A percentile compares a stretch with the other conserved stretches of the same genome.
phyloP scores from a whole-genome alignment of 2,888 invertebrate species.

The Carterocephalus palaemon region DNA sequence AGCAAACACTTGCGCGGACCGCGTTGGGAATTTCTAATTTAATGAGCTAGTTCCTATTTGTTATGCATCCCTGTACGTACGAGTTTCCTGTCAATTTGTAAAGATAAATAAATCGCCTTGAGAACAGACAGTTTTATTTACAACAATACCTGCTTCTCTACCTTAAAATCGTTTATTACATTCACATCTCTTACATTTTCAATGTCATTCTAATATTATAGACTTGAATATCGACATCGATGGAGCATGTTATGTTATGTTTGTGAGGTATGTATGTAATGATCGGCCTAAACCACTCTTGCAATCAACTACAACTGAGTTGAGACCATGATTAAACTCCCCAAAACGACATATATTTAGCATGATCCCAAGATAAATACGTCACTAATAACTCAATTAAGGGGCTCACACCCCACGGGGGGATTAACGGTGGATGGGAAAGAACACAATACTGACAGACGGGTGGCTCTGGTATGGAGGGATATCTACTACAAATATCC shows the following conservation, averaged over 20 bases:
- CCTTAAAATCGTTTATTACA: too few species aligned
- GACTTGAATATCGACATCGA: too few species aligned
- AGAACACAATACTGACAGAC: conserved; percentile 46
- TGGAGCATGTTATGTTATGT: too few species aligned
- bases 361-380: conserved; percentile 59
- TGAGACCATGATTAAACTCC: conserved; percentile 4
- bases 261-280: too few species aligned
- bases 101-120: too few species aligned
- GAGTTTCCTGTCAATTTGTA: too few species aligned
- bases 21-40: conserved; percentile 6
- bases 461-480: conserved; percentile 47
- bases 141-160: too few species aligned
- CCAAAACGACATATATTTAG: conserved; percentile 25
- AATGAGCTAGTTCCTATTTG: conserved; percentile 1
- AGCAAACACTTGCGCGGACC: conserved; percentile 53
- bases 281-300: too few species aligned
- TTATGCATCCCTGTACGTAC: too few species aligned
- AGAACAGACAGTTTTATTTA: too few species aligned
- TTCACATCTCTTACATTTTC: too few species aligned
- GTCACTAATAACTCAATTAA: conserved; percentile 73
- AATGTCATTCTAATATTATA: too few species aligned
- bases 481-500: conserved; percentile 51
- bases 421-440: conserved; percentile 52
- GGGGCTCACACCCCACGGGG: conserved; percentile 57
- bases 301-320: conserved; percentile 11